These are phyloP conservation scores for Melolontha melolontha DNA, from an alignment of 2,888 invertebrate genomes.

Conservation along the genomic window DNA sequence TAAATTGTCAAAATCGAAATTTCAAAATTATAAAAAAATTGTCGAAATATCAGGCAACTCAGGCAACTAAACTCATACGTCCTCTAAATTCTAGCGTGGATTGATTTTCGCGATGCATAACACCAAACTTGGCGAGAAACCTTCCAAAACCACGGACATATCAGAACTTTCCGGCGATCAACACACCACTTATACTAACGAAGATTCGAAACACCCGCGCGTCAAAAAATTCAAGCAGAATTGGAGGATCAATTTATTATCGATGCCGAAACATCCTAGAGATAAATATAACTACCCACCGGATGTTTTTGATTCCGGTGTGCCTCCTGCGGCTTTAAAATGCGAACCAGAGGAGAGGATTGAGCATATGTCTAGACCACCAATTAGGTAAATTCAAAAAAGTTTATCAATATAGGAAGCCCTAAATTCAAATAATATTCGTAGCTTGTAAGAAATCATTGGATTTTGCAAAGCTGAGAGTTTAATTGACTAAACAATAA, in stretches of 20 bases:
- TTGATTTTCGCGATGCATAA: conserved; percentile 17
- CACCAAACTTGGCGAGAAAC: neutral
- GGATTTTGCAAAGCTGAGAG: too few relatives aligned
- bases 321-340: conserved; percentile 41
- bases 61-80: conserved; percentile 15
- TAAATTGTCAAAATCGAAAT: conserved; percentile 15
- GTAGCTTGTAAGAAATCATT: too few relatives aligned
- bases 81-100: neutral
- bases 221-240: conserved; percentile 46
- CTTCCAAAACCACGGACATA: conserved; percentile 14
- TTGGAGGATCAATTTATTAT: conserved; percentile 50
- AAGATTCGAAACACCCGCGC: neutral
- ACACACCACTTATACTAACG: neutral
- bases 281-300: conserved; percentile 42
- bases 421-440: too few relatives aligned
- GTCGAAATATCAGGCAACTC: conserved; percentile 15
- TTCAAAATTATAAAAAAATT: neutral
- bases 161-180: neutral
- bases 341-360: conserved; percentile 38
- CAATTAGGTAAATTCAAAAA: conserved; percentile 41
- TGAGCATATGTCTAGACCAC: conserved; percentile 45
- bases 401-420: neutral
- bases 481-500: too few relatives aligned
- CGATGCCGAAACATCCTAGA: conserved; percentile 45
- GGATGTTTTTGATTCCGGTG: conserved; percentile 34